Base-by-base conservation (phyloP, 2,113 vertebrate genomes). In the Passer montanus region DNA sequence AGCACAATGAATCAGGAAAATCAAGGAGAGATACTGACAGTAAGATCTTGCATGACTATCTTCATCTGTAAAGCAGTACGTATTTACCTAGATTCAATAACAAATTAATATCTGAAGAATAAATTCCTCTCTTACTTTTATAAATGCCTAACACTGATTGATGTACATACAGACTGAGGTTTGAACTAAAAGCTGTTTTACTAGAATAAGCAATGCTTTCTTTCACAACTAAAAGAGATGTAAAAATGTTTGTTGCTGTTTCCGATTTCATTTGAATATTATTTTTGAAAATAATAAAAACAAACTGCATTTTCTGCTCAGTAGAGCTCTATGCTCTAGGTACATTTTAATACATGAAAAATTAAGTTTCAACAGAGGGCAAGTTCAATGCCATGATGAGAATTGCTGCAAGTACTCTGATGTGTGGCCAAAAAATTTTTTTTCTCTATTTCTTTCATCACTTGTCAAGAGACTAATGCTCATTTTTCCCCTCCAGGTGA, bases 361-460 rank as follows among this genome's bases (percentile, higher is more conserved):
- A 85, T 39, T 41, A 82, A 52, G 53, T 91, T 41, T 82, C 89
- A 90, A 47, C 59, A 79, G 78, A 88, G 17, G 47, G 59, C 63
- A 87, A 89, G 74, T 91, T 82, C 83, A 93, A 82, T 58, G 56
- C 44, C 53, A 72, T 23, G 37, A 87, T 46, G 69, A 75, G 64
- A 95, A 76, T n/a, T 75, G 74, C 41, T 56, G 56, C 58, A 95
- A 82, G 47, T 30, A 44, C 91, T 90, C 60, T 90, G 56, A 94
- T 92, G 64, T 70, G 44, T 33, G 31, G 79, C 39, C 93, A 73
- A 63, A 93, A 83, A 78, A 46, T 44, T 33, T 37, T 84, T 89
- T 94, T 87, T 72, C 47, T 69, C 69, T 68, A 15, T 60, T 93
- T 92, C 73, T 90, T 95, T 92, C 69, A 95, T 94, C 80, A 94